Base-by-base conservation (phyloP, 2,797 vertebrate species). In the Coregonus suidteri region DNA sequence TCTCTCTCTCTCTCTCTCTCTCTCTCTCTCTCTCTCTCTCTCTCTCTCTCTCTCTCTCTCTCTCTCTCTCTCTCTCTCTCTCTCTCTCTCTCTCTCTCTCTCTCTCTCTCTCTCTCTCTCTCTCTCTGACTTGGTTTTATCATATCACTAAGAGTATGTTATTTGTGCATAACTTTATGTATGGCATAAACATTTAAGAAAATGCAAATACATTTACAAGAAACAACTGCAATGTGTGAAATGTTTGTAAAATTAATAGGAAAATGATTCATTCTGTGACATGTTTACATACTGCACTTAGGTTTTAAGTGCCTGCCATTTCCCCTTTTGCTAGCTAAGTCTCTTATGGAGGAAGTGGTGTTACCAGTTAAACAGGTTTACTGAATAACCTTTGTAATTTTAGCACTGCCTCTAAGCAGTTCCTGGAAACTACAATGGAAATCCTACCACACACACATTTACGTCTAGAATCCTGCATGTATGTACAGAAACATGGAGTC, bases 351-450 rank as follows among this genome's bases (percentile, higher is more conserved):
- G 75, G 75, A 13, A 30, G 52, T n/a, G 30, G 56, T 25, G 37
- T 65, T 52, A 73, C 76, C 59, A 31, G 76, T 47, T 62, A 20
- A 66, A 73, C 76, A 35, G 76, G 76, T 77, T 77, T 77, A 66
- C 76, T 18, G 66, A 11, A 37, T 1, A 53, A 11, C 51, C 65
- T 30, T 25, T 69, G 20, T 37, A 15, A 51, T 35, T 20, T 41
- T 66, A 37, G 3, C 66, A 68, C 14, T 4, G 5, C 35, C 67
- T 18, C 67, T 16, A 20, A n/a, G 67, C 68, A n/a, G 16, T 70
- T 51, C 35, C 68, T 41, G 16, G 35, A 2, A 41, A 41, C 67
- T 37, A 41, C 11, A 34, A 34, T 34, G 31, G 3, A 34, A 34
- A 34, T 34, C 2, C 3, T 34, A 34, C 31, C 47, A 59, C 16